Percentiles rank a stretch among this genome's conserved stretches.
These are phyloP conservation scores for Palythoa caribaeorum DNA, from an alignment of 92 coral and sea anemone genomes.

Conservation along the genomic window DNA sequence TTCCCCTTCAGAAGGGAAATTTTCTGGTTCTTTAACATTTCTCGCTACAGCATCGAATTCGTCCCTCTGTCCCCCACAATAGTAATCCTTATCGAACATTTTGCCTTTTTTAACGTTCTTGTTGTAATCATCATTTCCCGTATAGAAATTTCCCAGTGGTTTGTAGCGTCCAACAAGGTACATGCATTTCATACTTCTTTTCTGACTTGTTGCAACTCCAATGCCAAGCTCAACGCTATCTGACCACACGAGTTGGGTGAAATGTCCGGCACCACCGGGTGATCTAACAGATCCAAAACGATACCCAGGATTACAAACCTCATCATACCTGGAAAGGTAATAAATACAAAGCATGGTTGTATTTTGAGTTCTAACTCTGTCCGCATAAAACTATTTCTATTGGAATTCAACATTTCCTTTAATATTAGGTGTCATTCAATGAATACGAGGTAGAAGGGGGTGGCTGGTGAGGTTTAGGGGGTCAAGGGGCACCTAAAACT, in stretches of 20 bases:
- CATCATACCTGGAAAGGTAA: conserved; percentile 68
- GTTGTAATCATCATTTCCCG: conserved; percentile 55
- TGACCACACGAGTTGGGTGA: conserved; percentile 81
- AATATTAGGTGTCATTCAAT: too few species aligned
- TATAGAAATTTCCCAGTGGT: conserved; percentile 71
- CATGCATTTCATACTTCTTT: conserved; percentile 66
- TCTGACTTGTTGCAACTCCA: conserved; percentile 64
- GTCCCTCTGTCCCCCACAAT: background rate
- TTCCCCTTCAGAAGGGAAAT: background rate
- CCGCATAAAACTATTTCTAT: too few species aligned
- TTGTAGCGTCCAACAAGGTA: conserved; percentile 80
- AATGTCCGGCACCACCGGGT: conserved; percentile 77
- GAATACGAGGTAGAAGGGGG: too few species aligned
- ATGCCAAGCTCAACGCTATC: conserved; percentile 82
- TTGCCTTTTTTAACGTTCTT: conserved; percentile 71
- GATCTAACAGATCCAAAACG: conserved; percentile 64
- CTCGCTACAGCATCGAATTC: background rate
- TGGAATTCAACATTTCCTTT: too few species aligned
- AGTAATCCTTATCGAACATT: background rate
- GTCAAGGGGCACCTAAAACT: too few species aligned
- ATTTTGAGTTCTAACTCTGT: too few species aligned
- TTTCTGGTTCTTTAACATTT: background rate
- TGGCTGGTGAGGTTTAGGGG: too few species aligned
- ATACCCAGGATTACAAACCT: conserved; percentile 69
- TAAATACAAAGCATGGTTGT: too few species aligned